A percentile compares a stretch with the other conserved stretches of the same genome.
These are phyloP conservation scores for Helleia helle DNA, from an alignment of 2,888 invertebrate genomes.

Conservation along the genomic window DNA sequence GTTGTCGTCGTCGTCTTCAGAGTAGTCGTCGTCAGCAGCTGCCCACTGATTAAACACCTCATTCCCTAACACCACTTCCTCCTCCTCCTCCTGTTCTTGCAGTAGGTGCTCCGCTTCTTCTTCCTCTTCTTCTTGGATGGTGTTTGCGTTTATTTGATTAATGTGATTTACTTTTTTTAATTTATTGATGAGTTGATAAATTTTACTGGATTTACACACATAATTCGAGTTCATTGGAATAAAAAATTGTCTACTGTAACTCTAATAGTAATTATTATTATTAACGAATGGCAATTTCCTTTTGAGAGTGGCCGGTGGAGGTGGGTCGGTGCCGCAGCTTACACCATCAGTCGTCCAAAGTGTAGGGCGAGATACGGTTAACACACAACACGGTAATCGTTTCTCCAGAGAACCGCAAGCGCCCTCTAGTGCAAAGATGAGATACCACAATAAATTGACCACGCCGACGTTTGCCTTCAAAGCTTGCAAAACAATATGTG, in stretches of 20 bases:
- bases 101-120: background rate
- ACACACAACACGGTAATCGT: background rate
- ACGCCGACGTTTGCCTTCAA: no score
- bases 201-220: background rate
- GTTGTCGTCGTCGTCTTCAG: no score
- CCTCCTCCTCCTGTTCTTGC: background rate
- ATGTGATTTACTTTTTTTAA: background rate
- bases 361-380: no score
- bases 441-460: constrained; percentile 7
- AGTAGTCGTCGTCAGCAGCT: no score
- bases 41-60: no score
- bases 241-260: background rate
- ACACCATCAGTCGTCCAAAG: no score
- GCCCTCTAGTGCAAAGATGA: constrained; percentile 4
- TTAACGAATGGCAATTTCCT: background rate
- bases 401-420: constrained; percentile 3
- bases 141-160: background rate
- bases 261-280: no score
- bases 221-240: background rate
- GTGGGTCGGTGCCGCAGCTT: no score
- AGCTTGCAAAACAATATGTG: background rate
- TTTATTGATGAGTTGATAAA: background rate
- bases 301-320: no score
- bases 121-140: background rate
- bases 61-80: background rate